Base-by-base conservation (phyloP, 2,888 invertebrate species). In the Lasiommata megera region DNA sequence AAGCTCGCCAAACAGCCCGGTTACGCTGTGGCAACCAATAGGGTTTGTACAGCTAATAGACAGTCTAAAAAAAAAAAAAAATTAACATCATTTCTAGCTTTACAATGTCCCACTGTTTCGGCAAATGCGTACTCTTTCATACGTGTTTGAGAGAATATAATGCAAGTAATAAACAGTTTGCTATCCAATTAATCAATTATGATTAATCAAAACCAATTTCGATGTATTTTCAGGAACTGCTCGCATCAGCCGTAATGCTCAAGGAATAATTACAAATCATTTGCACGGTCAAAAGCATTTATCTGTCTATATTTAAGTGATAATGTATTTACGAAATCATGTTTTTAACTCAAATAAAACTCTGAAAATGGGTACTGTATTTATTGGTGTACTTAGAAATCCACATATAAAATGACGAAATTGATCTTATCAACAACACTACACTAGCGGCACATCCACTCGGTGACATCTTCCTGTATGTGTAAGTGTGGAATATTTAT, bases 191-290 rank as follows among this genome's bases (percentile, higher is more conserved):
- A 43, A 23, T 7, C 23, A 23, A 6, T n/a, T 43, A 6, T 23
- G 2, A 8, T 31, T 43, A 12, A 11, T 7, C 16, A 11, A 47
- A 36, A 31, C n/a, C 29, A 6, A 36, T 61, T 38, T 7, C 57
- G 52, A 60, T 66, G 65, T 64, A 53, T 50, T 82, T 82, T 36
- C 83, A 90, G 88, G 82, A 82, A 2, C 71, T 77, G 62, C 83
- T 88, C 0, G 65, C 74, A 0, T 79, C 81, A 0, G 68, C 87
- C 1, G 74, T 88, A 7, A 89, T 90, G 88, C 67, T 84, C 56
- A 88, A 89, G 60, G 84, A 90, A 68, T 88, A 54, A 16, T n/a
- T n/a, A 34, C 16, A 59, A 60, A 6, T 5, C 12, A 23, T 54
- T 40, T 14, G 23, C 5, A 34, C 5, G 12, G 7, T 18, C 14